Conservation (phyloP, 2,113 vertebrate species). For the Puma concolor region DNA sequence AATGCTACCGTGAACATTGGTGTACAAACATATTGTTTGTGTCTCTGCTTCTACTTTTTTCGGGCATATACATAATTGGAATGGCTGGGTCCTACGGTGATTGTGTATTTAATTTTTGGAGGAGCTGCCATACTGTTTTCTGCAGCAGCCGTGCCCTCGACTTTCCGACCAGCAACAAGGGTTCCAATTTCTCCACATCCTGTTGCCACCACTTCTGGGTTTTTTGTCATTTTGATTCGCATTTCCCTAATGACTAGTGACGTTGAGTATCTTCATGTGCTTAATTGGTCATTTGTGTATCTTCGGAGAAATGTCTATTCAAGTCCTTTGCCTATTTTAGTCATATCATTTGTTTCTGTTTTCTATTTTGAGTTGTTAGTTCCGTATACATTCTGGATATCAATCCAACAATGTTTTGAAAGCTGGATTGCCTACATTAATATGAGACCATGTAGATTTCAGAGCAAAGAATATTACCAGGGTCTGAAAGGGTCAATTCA, state of each 20-base stretch:
- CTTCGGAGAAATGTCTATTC: neutral
- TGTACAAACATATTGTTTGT: neutral
- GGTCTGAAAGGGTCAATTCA: neutral
- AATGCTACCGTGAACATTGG: accelerated
- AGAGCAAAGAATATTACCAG: neutral
- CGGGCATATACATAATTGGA: neutral
- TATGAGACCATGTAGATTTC: neutral
- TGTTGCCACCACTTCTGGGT: neutral
- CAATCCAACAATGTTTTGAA: neutral
- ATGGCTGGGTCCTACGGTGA: neutral
- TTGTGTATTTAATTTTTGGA: neutral
- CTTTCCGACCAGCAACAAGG: neutral
- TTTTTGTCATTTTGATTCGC: neutral
- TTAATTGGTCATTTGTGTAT: neutral
- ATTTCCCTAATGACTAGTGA: neutral
- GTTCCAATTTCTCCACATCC: neutral
- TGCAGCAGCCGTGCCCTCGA: neutral
- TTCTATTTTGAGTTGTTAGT: neutral
- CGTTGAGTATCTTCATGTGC: neutral
- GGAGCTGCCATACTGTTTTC: neutral
- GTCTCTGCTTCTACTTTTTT: neutral
- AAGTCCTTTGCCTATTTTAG: conserved; percentile 15
- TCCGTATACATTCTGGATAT: neutral
- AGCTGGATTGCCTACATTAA: neutral
- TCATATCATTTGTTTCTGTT: neutral